phyloP scores from a whole-genome alignment of 2,797 vertebrate genomes.

The Melanogrammus aeglefinus region DNA sequence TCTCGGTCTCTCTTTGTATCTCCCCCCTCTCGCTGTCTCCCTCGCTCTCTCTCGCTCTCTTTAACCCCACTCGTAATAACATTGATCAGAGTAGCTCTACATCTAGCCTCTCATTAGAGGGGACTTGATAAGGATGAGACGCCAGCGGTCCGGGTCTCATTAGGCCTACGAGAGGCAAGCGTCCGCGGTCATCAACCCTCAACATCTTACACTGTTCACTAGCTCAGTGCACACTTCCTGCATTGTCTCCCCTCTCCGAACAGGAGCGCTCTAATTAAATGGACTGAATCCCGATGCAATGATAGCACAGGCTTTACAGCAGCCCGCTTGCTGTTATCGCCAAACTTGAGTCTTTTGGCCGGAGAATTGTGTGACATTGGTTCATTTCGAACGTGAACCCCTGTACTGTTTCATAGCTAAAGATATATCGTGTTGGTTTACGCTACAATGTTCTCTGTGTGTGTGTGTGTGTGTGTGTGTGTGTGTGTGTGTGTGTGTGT shows the following conservation, averaged over 20 bases:
- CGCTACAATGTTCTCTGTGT: neutral
- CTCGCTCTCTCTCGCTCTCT: constrained; percentile 22
- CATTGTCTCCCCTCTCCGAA: constrained; percentile 39
- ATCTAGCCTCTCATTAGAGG: constrained; percentile 67
- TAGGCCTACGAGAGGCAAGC: constrained; percentile 53
- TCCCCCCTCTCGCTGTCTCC: constrained; percentile 1
- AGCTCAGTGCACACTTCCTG: constrained; percentile 28
- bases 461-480: neutral
- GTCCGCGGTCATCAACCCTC: constrained; percentile 52
- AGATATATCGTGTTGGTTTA: neutral
- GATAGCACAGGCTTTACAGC: neutral
- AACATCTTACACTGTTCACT: constrained; percentile 37
- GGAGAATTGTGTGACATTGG: neutral
- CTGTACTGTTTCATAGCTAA: neutral
- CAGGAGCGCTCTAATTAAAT: constrained; percentile 44
- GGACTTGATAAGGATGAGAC: constrained; percentile 63
- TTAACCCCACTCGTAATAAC: constrained; percentile 58
- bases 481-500: neutral
- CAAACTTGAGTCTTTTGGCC: neutral
- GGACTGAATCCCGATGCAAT: constrained; percentile 24
- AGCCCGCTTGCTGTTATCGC: constrained; percentile 9
- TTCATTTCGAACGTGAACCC: neutral
- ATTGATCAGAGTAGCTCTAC: constrained; percentile 66
- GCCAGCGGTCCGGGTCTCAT: constrained; percentile 61
- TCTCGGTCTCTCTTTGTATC: neutral